Evolutionary conservation across 2,113 vertebrate genomes (phyloP).

Genomic region (Sarotherodon lohbergeri): DNA sequence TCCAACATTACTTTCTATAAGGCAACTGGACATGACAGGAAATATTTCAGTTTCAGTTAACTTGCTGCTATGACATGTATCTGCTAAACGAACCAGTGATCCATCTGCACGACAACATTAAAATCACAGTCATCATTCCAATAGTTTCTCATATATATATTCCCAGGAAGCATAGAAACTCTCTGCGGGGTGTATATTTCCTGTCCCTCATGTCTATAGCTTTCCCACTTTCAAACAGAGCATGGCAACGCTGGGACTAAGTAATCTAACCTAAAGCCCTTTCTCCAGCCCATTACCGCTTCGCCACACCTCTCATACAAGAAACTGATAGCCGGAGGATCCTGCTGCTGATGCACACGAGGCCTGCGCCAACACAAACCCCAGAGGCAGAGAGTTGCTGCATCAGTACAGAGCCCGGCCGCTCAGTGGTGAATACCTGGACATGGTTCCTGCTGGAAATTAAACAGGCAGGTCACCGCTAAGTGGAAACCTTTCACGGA

Average conservation of each 20-base stretch:
- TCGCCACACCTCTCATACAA: constrained; percentile 1
- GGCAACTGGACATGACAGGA: not conserved
- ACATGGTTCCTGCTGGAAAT: constrained; percentile 46
- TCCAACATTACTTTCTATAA: constrained; percentile 18
- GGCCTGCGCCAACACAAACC: constrained; percentile 49
- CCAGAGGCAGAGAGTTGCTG: constrained; percentile 27
- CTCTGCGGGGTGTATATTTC: not conserved
- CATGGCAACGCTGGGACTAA: not conserved
- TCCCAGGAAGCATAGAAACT: not conserved
- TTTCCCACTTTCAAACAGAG: constrained; percentile 11
- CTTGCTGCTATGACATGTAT: not conserved
- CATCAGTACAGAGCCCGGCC: constrained; percentile 4
- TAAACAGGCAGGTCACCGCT: constrained; percentile 33
- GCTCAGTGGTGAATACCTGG: constrained; percentile 39
- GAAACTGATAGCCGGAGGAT: constrained; percentile 6
- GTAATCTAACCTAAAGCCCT: constrained; percentile 8
- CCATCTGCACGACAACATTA: not conserved
- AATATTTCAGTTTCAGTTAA: not conserved
- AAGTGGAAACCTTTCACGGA: constrained; percentile 48
- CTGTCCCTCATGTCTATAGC: not conserved
- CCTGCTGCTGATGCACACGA: constrained; percentile 28
- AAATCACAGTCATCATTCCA: not conserved
- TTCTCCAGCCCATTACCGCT: constrained; percentile 20
- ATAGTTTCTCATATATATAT: not conserved
- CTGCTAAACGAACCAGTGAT: not conserved